Evolutionary conservation across 2,888 invertebrate genomes (phyloP), one percentile per base, ranked within the genome.

Genomic region (Ferrisia virgata): DNA sequence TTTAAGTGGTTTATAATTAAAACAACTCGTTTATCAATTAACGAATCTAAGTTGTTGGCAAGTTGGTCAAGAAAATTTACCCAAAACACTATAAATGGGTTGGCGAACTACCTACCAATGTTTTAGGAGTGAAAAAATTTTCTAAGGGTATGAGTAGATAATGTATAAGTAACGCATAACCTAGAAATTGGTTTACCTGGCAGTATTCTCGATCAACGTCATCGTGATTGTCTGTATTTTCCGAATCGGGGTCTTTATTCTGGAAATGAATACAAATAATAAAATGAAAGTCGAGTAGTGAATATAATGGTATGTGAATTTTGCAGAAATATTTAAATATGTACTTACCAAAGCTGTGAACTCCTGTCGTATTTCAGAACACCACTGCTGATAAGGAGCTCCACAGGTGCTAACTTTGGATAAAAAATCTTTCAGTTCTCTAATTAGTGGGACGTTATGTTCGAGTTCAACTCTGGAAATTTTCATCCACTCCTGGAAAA

Each of bases 391-490:
- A 87, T 91, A 91, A 39, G 90, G 90, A 13, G 89, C 88, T 36
- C 91, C 91, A 82, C 91, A 89, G 15, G 89, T 88, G 6, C 90
- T 89, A 82, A 90, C 89, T 87, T 90, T 89, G 85, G 89, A 88
- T 84, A 91, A 88, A 86, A 91, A 91, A 85, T 91, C 91, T 85
- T 89, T 87, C 85, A 91, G 88, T 86, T 91, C 91, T 82, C 89
- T 88, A 83, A 89, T 89, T 76, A 90, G 86, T 8, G 87, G 86
- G 1, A 87, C 85, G 84, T 88, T 87, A 18, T 87, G 87, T 79
- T 89, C 87, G 36, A 88, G 85, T 85, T 88, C 88, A 47, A 88
- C 87, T 58, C 88, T 86, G 5, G 88, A 88, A 28, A 87, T 87
- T 79, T 87, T 86, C 85, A 88, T 85, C 88, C 88, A 88, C 85